Evolutionary conservation across 2,888 invertebrate species (phyloP), one percentile per base, ranked within the genome.

Genomic region (Zootermopsis nevadensis): DNA sequence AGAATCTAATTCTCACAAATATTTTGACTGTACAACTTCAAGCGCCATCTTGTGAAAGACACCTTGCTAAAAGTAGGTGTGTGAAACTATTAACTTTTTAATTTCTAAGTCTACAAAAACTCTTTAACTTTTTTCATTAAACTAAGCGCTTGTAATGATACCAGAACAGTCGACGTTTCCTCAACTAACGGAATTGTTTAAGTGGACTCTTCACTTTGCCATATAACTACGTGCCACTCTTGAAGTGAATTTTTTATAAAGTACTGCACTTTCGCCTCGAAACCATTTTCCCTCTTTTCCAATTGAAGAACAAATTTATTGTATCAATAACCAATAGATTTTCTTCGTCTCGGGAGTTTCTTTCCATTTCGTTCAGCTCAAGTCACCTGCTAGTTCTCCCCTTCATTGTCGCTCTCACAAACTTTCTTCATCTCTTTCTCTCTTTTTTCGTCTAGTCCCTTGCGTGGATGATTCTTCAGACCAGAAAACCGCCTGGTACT

Each of bases 311-410:
- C 77, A 53, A 77, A 77, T 77, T 77, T 77, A 77, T 77, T 77
- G 77, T 77, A 77, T 77, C 77, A 77, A 77, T 77, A 77, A 77
- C 48, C 77, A 77, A 77, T 77, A 77, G 33, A 77, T 77, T 77
- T 77, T 48, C 77, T 24, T 27, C 30, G 53, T 77, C 77, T 77
- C 77, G 3, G 48, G 53, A 77, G 31, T 53, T 53, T 27, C 42
- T 30, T 48, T 77, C 48, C 77, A 38, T 77, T 74, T 74, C 48
- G 10, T 27, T 30, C 30, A 77, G 60, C 27, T 27, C n/a, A 60
- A 60, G 60, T 60, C 27, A 60, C 27, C 6, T 60, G n/a, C n/a
- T 15, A 48, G 48, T 48, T 48, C 48, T 15, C 3, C 19, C 60
- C 19, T 31, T 69, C 69, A 69, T 69, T 69, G 69, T 69, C 69